Percentiles rank a stretch among this genome's conserved stretches.
These are phyloP conservation scores for Pantherophis vulpinus DNA, from an alignment of 2,797 vertebrate species.

Conservation along the genomic window DNA sequence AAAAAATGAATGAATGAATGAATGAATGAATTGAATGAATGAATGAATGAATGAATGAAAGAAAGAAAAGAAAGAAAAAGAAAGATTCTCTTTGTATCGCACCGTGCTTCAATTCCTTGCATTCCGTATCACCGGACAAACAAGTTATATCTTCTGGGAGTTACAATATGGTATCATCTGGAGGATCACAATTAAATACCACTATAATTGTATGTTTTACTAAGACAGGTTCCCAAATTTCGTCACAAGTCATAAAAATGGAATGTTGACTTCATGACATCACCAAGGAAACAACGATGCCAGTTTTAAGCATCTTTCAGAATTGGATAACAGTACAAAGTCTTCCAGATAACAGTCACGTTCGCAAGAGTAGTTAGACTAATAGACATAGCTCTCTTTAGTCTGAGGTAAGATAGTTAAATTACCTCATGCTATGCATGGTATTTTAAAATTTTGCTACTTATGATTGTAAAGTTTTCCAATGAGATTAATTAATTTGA, in stretches of 20 bases:
- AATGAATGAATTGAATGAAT: background rate
- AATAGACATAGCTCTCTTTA: background rate
- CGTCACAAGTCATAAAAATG: background rate
- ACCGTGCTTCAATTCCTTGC: background rate
- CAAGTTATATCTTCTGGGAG: background rate
- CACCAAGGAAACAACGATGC: slow-evolving; percentile 17
- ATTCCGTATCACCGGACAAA: background rate
- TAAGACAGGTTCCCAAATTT: background rate
- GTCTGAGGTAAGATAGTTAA: slow-evolving; percentile 3
- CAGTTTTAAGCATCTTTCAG: slow-evolving; percentile 16
- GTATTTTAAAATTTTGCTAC: background rate
- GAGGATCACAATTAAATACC: background rate
- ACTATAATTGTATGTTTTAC: background rate
- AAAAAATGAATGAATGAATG: background rate
- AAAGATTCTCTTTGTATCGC: background rate
- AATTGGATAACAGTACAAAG: background rate
- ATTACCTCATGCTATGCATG: background rate
- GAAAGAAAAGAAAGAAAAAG: no score
- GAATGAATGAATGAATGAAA: background rate
- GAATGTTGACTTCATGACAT: slow-evolving; percentile 13
- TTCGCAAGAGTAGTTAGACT: background rate
- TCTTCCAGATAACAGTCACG: slow-evolving; percentile 1
- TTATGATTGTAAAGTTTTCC: background rate
- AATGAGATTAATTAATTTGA: background rate
- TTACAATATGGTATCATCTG: background rate